A percentile compares a stretch with the other conserved stretches of the same genome.
phyloP scores from a whole-genome alignment of 2,113 vertebrate genomes.

The Prunella fulvescens region DNA sequence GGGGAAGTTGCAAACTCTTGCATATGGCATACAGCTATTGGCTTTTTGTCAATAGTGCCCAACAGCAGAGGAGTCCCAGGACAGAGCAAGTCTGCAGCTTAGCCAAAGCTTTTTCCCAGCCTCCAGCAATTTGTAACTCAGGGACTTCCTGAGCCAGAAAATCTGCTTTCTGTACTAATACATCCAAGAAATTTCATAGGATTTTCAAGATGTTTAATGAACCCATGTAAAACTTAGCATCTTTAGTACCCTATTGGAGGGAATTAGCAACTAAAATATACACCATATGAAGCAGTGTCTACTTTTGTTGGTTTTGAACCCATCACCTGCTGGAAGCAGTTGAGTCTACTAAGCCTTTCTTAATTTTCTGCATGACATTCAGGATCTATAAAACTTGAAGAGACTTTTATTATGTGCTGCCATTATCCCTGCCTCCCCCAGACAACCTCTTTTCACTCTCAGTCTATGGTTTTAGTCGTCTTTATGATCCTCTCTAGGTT shows the following conservation, averaged over 20 bases:
- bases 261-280: background rate
- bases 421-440: background rate
- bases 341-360: background rate
- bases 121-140: background rate
- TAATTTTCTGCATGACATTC: background rate
- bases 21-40: background rate
- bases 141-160: background rate
- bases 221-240: background rate
- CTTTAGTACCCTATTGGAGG: background rate
- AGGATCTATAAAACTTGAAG: background rate
- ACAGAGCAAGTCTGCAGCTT: background rate
- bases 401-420: background rate
- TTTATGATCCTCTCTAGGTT: background rate
- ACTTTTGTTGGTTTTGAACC: background rate
- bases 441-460: background rate
- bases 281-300: accelerated
- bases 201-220: background rate
- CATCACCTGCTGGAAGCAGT: background rate
- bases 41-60: background rate
- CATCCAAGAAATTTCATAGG: background rate
- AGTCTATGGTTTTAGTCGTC: background rate
- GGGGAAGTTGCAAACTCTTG: accelerated
- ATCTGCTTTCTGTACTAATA: background rate
- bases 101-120: background rate
- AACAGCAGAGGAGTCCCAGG: background rate